Evolutionary conservation across 2,888 invertebrate genomes (phyloP).

Genomic region (Candidula unifasciata): DNA sequence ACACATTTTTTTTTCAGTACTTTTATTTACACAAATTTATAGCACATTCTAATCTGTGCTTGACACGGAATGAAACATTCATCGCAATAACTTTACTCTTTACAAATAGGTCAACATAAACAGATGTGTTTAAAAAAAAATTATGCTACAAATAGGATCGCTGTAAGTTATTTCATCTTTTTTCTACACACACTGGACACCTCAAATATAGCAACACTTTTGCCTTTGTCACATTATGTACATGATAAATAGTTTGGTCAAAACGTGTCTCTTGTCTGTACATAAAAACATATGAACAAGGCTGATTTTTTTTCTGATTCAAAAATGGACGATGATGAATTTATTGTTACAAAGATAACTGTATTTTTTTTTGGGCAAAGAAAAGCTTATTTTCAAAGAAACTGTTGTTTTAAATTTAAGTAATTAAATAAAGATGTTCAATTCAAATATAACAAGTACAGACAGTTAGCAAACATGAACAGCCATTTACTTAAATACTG

Average conservation of each 20-base stretch:
- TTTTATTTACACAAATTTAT: constrained; percentile 46
- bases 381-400: too few relatives aligned
- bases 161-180: not conserved
- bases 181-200: too few relatives aligned
- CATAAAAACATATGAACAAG: too few relatives aligned
- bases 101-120: constrained; percentile 13
- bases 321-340: too few relatives aligned
- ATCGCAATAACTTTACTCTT: constrained; percentile 10
- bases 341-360: too few relatives aligned
- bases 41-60: constrained; percentile 25
- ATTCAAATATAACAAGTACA: not conserved
- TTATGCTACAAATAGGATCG: not conserved
- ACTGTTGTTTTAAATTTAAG: too few relatives aligned
- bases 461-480: not conserved
- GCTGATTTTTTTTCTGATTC: too few relatives aligned
- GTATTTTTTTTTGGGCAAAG: too few relatives aligned
- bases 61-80: constrained; percentile 47
- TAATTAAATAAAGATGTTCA: too few relatives aligned
- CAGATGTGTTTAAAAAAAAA: constrained; percentile 4
- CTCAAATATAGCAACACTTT: not conserved
- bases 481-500: not conserved
- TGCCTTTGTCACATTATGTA: too few relatives aligned
- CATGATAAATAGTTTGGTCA: too few relatives aligned
- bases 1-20: not conserved
- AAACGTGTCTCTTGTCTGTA: too few relatives aligned